Conservation (phyloP, 2,113 vertebrate species). For the Calypte anna region DNA sequence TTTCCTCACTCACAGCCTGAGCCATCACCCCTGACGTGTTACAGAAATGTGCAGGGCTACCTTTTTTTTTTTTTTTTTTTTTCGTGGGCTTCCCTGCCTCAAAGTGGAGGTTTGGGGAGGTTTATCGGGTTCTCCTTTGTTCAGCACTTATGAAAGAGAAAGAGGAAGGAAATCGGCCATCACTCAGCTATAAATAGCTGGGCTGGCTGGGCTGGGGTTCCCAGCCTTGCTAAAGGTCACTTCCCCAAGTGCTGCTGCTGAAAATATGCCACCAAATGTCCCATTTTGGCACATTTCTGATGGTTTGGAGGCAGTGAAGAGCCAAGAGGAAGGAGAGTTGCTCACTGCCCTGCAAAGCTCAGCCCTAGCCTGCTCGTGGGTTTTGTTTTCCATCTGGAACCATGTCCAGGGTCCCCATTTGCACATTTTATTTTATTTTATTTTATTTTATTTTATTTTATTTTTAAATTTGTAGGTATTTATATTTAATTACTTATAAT, state of each 20-base stretch:
- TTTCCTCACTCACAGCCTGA: not conserved
- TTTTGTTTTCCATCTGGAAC: not conserved
- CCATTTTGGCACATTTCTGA: not conserved
- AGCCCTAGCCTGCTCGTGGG: rapidly evolving
- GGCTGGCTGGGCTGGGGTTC: not conserved
- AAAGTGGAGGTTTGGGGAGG: not conserved
- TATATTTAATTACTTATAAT: too few species aligned
- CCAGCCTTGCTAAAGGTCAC: not conserved
- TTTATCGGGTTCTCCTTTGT: constrained; percentile 19
- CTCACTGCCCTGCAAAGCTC: not conserved
- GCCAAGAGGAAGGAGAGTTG: not conserved
- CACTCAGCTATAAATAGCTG: not conserved
- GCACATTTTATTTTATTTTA: too few species aligned
- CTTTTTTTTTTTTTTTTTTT: not conserved
- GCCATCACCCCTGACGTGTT: rapidly evolving
- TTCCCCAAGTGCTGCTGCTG: not conserved
- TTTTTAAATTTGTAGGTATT: too few species aligned
- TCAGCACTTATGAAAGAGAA: not conserved
- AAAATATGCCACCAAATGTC: not conserved
- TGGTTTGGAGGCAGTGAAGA: not conserved
- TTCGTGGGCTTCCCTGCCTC: not conserved
- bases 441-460: not conserved
- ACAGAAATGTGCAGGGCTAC: not conserved
- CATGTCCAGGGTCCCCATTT: not conserved
- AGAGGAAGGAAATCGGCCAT: constrained; percentile 60